Evolutionary conservation across 1,140 invertebrate species (phyloP).

Genomic region (Aphidius gifuensis): DNA sequence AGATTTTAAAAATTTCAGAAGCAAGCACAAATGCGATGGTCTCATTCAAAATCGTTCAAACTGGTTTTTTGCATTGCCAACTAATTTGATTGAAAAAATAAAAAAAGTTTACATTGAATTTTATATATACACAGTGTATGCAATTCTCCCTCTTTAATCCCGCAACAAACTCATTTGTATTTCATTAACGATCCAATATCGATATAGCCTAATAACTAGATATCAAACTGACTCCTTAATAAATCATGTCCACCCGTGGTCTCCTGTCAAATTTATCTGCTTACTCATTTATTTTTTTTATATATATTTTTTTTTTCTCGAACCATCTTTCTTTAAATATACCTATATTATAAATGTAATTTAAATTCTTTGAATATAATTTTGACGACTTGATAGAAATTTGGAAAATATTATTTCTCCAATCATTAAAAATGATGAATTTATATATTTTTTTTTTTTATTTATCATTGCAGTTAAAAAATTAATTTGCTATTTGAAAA

Average conservation of each 20-base stretch:
- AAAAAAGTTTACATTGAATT: not conserved
- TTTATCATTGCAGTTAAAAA: too few species aligned
- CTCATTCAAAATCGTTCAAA: constrained; percentile 17
- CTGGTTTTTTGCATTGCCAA: constrained; percentile 32
- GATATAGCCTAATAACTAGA: constrained; percentile 11
- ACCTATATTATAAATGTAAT: too few species aligned
- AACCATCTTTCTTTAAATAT: not conserved
- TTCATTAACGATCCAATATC: constrained; percentile 16
- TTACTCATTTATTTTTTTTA: not conserved
- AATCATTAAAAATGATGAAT: too few species aligned
- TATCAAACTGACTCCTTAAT: not conserved
- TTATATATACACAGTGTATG: constrained; percentile 3
- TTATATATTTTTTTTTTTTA: too few species aligned
- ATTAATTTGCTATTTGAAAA: too few species aligned
- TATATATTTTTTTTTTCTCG: not conserved
- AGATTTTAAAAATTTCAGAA: too few species aligned
- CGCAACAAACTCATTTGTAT: constrained; percentile 11
- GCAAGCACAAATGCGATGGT: too few species aligned
- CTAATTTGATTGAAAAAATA: constrained; percentile 30
- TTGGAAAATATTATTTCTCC: too few species aligned
- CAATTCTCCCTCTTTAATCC: not conserved
- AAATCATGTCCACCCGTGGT: not conserved
- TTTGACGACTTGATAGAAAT: too few species aligned
- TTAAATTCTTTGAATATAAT: too few species aligned
- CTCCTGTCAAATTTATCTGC: not conserved